phyloP scores from a whole-genome alignment of 2,888 invertebrate species.

The Nemurella pictetii region DNA sequence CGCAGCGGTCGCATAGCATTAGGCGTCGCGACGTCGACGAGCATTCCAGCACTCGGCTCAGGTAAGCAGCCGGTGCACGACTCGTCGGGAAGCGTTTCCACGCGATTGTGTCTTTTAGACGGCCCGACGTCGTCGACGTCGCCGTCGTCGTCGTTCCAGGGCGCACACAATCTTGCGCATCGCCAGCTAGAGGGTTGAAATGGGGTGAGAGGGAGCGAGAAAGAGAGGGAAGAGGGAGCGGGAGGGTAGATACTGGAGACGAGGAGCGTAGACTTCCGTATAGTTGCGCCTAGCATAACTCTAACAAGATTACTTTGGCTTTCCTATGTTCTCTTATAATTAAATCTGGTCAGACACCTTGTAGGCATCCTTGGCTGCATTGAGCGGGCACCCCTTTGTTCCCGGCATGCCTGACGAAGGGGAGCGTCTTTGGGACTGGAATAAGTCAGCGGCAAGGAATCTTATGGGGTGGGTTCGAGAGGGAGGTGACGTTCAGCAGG shows the following conservation, averaged over 20 bases:
- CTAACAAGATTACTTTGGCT: conserved; percentile 25
- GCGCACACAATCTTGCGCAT: conserved; percentile 16
- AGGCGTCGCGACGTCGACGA: neutral
- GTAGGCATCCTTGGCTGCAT: neutral
- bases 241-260: neutral
- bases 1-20: neutral
- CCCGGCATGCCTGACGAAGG: neutral
- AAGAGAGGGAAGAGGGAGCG: neutral
- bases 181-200: neutral
- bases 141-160: neutral
- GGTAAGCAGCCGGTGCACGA: neutral
- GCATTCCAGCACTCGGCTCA: neutral
- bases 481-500: neutral
- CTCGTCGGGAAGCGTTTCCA: neutral
- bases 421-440: neutral
- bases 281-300: neutral
- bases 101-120: neutral
- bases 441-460: neutral
- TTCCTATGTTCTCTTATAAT: conserved; percentile 17
- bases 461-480: conserved; percentile 9
- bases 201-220: neutral
- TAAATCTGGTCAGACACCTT: conserved; percentile 25
- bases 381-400: neutral
- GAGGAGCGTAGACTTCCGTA: neutral
- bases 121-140: neutral